These are phyloP conservation scores for Geococcyx californianus DNA, from an alignment of 2,113 vertebrate species.

Conservation along the genomic window DNA sequence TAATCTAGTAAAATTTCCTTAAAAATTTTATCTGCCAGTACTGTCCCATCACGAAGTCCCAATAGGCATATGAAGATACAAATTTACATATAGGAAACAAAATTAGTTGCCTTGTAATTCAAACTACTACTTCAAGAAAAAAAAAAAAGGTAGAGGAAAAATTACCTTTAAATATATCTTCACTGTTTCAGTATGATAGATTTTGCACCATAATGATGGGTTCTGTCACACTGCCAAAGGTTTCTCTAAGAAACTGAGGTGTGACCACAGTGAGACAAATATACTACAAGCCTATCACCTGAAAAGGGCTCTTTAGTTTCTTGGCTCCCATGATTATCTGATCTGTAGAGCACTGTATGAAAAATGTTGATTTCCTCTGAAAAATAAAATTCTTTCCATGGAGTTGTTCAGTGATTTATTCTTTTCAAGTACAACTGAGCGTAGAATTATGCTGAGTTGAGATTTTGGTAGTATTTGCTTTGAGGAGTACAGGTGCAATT, in stretches of 20 bases:
- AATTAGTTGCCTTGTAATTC: not conserved
- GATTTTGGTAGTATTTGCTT: constrained; percentile 58
- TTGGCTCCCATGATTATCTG: not conserved
- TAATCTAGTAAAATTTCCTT: not conserved
- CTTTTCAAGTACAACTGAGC: constrained; percentile 47
- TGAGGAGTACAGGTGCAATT: constrained; percentile 65
- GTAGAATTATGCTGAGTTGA: constrained; percentile 63
- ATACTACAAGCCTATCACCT: not conserved
- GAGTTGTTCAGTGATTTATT: constrained; percentile 55
- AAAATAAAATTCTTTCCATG: constrained; percentile 49
- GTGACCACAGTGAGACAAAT: not conserved
- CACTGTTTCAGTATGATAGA: not conserved
- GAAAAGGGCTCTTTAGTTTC: constrained; percentile 6
- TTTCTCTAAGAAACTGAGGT: not conserved
- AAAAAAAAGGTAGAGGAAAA: not conserved
- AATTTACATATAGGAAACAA: not conserved
- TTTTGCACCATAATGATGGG: not conserved
- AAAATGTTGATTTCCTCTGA: constrained; percentile 52
- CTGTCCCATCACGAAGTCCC: not conserved
- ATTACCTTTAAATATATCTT: not conserved
- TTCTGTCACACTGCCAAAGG: not conserved
- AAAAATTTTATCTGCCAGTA: not conserved
- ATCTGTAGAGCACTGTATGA: constrained; percentile 9
- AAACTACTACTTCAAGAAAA: not conserved
- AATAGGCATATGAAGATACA: not conserved